Evolutionary conservation across 2,797 vertebrate species (phyloP), one percentile per base, ranked within the genome.

Genomic region (Megalops cyprinoides): DNA sequence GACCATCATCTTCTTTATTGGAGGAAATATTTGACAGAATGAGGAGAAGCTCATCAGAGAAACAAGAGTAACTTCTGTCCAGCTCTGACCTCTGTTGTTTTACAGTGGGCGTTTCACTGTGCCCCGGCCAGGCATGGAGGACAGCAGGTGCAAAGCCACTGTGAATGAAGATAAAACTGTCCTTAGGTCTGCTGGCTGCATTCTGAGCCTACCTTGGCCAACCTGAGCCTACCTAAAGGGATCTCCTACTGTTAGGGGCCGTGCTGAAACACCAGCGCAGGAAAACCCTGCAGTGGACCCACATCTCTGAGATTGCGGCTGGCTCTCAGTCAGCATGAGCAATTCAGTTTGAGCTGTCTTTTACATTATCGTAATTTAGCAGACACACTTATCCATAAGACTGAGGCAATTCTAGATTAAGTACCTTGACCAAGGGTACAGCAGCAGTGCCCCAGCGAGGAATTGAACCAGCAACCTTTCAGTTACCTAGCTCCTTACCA

Each of bases 61-160:
- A n/a, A n/a, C n/a, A n/a, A n/a, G n/a, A n/a, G n/a, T n/a, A n/a
- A n/a, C n/a, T n/a, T n/a, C n/a, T n/a, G n/a, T n/a, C n/a, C n/a
- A n/a, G n/a, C n/a, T n/a, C n/a, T n/a, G n/a, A n/a, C n/a, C n/a
- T n/a, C n/a, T n/a, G n/a, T n/a, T n/a, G n/a, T n/a, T n/a, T n/a
- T n/a, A n/a, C n/a, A n/a, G n/a, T n/a, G n/a, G n/a, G n/a, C 51
- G 3, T 18, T 53, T 14, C 51, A 53, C 79, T 76, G 49, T 80
- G 83, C 55, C 76, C 60, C 37, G 34, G 53, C 12, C 18, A 20
- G 79, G 20, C 80, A 85, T 83, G 85, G 58, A 44, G 39, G 87
- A 80, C n/a, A 23, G 65, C 58, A 28, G 25, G n/a, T 31, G 58
- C 58, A 3, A 31, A 28, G 53, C 78, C 60, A 9, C 74, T 51